phyloP scores from a whole-genome alignment of 2,797 vertebrate species.

The Phrynocephalus guinanensis region DNA sequence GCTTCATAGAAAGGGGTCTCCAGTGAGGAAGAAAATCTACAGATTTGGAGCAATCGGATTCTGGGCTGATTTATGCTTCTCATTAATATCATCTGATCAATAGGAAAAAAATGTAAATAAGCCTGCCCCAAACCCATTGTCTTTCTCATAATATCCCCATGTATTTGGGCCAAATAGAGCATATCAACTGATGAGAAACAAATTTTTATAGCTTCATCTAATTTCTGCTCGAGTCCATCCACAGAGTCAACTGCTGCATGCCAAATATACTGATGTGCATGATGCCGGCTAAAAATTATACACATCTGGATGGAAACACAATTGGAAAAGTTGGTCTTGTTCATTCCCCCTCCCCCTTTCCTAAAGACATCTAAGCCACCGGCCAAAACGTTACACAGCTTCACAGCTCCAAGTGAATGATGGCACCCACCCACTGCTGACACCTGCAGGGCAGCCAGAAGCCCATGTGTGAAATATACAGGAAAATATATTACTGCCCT shows the following conservation, averaged over 20 bases:
- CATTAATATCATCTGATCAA: too few species aligned
- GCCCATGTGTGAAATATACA: not conserved
- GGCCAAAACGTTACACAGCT: not conserved
- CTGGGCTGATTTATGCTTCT: too few species aligned
- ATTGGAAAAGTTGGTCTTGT: not conserved
- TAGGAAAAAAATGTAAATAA: too few species aligned
- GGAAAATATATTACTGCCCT: constrained; percentile 24
- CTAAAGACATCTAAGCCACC: not conserved
- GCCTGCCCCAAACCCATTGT: too few species aligned
- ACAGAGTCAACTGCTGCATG: too few species aligned
- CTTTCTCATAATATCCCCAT: too few species aligned
- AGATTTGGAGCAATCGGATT: too few species aligned
- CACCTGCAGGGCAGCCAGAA: not conserved
- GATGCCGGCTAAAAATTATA: not conserved
- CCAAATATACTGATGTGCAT: too few species aligned
- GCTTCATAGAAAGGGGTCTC: too few species aligned
- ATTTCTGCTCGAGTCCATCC: too few species aligned
- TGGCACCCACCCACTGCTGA: not conserved
- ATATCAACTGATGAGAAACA: not conserved
- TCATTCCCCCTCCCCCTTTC: not conserved
- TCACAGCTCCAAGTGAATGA: not conserved
- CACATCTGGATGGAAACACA: not conserved
- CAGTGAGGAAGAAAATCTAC: too few species aligned
- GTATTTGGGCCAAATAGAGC: not conserved
- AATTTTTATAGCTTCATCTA: not conserved